phyloP scores from a whole-genome alignment of 1,140 invertebrate genomes.

The Papilio glaucus region DNA sequence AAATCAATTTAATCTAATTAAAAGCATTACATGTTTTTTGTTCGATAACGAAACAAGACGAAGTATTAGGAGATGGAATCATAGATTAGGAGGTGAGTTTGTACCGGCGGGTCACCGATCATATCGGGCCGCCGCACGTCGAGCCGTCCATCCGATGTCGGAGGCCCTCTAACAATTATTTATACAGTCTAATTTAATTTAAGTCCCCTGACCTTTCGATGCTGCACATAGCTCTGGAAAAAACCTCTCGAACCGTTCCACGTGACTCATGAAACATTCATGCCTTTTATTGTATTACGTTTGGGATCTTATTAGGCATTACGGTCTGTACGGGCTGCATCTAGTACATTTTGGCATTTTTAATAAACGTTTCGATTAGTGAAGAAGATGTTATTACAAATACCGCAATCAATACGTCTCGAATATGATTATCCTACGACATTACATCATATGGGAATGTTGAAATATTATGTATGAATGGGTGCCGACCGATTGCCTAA shows the following conservation, averaged over 20 bases:
- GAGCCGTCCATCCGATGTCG: slow-evolving; percentile 75
- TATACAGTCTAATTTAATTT: slow-evolving; percentile 81
- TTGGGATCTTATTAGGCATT: slow-evolving; percentile 57
- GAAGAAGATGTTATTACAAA: slow-evolving; percentile 54
- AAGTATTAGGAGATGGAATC: slow-evolving; percentile 79
- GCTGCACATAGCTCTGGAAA: slow-evolving; percentile 71
- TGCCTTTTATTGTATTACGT: slow-evolving; percentile 63
- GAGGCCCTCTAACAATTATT: slow-evolving; percentile 74
- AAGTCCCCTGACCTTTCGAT: slow-evolving; percentile 73
- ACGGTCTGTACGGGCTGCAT: slow-evolving; percentile 51
- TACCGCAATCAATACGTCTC: slow-evolving; percentile 51
- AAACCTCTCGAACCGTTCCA: slow-evolving; percentile 58
- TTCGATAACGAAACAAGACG: slow-evolving; percentile 77
- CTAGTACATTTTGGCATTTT: slow-evolving; percentile 58
- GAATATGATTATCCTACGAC: slow-evolving; percentile 45
- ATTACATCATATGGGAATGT: slow-evolving; percentile 35
- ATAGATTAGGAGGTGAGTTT: slow-evolving; percentile 76
- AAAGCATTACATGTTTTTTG: slow-evolving; percentile 82
- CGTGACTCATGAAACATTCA: slow-evolving; percentile 66
- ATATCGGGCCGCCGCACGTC: slow-evolving; percentile 70
- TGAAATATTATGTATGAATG: slow-evolving; percentile 11
- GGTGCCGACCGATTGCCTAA: background rate
- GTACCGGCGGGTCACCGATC: slow-evolving; percentile 75
- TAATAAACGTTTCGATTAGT: slow-evolving; percentile 48
- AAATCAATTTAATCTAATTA: slow-evolving; percentile 84